Percentiles rank a stretch among this genome's conserved stretches.
phyloP scores from a whole-genome alignment of 2,888 invertebrate genomes.

The Abscondita cerata region DNA sequence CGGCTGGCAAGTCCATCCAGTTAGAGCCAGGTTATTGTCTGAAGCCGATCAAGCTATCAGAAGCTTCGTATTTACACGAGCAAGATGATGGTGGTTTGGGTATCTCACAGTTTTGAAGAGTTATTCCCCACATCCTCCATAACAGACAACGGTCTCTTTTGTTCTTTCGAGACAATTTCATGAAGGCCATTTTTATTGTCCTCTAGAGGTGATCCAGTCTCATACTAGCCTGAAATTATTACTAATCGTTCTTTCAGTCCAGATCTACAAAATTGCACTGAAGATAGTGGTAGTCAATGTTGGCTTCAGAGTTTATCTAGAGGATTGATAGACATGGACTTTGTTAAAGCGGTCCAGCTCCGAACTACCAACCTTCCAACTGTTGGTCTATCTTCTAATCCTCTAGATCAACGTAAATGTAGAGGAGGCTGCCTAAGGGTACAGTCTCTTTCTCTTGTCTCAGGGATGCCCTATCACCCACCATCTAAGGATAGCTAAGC shows the following conservation, averaged over 20 bases:
- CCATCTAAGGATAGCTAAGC: conserved; percentile 30
- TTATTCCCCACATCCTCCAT: too few species aligned
- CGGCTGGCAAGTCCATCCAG: too few species aligned
- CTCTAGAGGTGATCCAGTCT: too few species aligned
- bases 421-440: conserved; percentile 20
- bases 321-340: conserved; percentile 32
- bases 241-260: too few species aligned
- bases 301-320: conserved; percentile 22
- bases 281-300: conserved; percentile 18
- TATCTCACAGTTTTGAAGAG: too few species aligned
- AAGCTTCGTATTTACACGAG: too few species aligned
- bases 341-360: conserved; percentile 21
- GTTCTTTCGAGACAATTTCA: too few species aligned
- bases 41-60: neutral
- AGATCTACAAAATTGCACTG: too few species aligned
- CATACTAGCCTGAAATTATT: too few species aligned
- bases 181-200: too few species aligned
- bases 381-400: conserved; percentile 21
- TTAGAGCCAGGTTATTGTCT: neutral
- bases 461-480: conserved; percentile 32
- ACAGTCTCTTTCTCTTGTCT: conserved; percentile 33
- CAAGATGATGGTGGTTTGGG: too few species aligned
- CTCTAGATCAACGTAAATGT: conserved; percentile 14
- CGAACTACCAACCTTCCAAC: conserved; percentile 28
- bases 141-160: too few species aligned